Conservation (phyloP, 2,113 vertebrate species). For the Pseudolaguvia tuberculata region DNA sequence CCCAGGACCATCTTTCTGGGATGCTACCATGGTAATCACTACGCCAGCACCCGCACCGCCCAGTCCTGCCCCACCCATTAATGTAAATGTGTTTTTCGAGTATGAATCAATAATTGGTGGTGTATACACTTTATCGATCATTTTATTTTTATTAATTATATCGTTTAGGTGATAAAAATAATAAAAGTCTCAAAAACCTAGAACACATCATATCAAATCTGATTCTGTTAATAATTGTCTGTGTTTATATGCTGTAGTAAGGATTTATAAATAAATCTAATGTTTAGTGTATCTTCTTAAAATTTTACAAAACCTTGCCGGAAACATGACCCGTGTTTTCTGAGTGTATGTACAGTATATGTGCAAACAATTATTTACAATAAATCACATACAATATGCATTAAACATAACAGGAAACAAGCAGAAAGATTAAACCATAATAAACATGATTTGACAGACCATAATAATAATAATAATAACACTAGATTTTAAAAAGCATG, state of each 20-base stretch:
- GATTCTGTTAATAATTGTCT: constrained; percentile 3
- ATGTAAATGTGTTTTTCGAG: no score
- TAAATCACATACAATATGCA: not conserved
- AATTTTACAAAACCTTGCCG: constrained; percentile 11
- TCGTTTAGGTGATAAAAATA: no score
- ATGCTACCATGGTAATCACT: no score
- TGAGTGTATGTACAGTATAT: constrained; percentile 11
- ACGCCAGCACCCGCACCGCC: no score
- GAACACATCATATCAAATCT: not conserved
- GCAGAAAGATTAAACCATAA: not conserved
- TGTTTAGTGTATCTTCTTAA: constrained; percentile 8
- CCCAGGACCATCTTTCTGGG: no score
- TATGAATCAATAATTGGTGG: no score
- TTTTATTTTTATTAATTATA: no score
- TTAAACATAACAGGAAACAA: not conserved
- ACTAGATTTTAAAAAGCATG: not conserved
- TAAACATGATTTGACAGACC: not conserved
- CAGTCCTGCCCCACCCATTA: no score
- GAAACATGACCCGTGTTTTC: not conserved
- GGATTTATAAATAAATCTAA: constrained; percentile 11
- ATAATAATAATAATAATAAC: no score
- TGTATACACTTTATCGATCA: no score
- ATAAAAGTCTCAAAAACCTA: no score
- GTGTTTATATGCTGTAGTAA: not conserved
- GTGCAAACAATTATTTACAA: constrained; percentile 9